Evolutionary conservation across 2,888 invertebrate genomes (phyloP).

Genomic region (Dromius quadrimaculatus): DNA sequence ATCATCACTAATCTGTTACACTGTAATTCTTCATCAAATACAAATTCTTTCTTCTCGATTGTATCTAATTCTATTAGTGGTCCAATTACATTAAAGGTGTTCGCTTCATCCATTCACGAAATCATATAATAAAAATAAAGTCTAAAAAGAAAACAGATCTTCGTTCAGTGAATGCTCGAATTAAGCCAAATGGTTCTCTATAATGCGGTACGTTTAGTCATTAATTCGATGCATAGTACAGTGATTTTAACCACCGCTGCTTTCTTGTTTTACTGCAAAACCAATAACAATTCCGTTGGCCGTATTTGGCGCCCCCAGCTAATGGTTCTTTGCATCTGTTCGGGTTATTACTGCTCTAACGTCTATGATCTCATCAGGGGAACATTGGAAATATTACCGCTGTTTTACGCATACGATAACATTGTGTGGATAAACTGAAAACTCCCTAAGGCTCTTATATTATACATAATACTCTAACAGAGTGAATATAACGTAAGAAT

Average conservation of each 20-base stretch:
- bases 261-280: constrained; percentile 45
- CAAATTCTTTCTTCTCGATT: too few relatives aligned
- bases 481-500: too few relatives aligned
- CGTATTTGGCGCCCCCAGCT: constrained; percentile 6
- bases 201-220: constrained; percentile 37
- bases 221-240: constrained; percentile 44
- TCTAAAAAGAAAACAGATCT: too few relatives aligned
- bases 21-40: too few relatives aligned
- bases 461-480: too few relatives aligned
- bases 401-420: constrained; percentile 33
- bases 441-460: too few relatives aligned
- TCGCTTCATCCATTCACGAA: too few relatives aligned
- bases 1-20: too few relatives aligned
- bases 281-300: constrained; percentile 43
- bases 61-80: too few relatives aligned
- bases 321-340: constrained; percentile 48
- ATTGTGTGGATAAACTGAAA: too few relatives aligned
- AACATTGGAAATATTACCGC: constrained; percentile 26
- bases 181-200: constrained; percentile 39
- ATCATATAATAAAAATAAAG: too few relatives aligned
- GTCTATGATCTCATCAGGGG: constrained; percentile 22
- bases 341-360: constrained; percentile 36
- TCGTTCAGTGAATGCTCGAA: constrained; percentile 12
- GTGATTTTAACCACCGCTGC: constrained; percentile 39
- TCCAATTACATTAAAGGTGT: too few relatives aligned